Percentiles rank a stretch among this genome's conserved stretches.
Evolutionary conservation across 1,140 invertebrate genomes (phyloP).

Genomic region (Dryas iulia): DNA sequence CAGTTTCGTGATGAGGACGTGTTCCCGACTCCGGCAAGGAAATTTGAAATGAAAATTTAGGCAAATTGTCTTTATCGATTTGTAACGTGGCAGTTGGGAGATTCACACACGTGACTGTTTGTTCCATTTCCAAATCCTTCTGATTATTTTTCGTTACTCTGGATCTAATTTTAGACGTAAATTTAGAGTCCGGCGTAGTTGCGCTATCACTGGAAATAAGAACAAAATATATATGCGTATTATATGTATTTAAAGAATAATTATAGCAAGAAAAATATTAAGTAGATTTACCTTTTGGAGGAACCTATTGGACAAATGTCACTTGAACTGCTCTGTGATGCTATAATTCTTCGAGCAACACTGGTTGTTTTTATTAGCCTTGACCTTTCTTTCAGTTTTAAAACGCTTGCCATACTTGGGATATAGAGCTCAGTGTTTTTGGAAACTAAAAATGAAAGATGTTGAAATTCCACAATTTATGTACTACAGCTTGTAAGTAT

Average conservation of each 20-base stretch:
- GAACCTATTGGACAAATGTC: constrained; percentile 3
- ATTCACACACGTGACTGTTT: constrained; percentile 78
- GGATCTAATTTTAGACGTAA: constrained; percentile 74
- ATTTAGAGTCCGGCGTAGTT: constrained; percentile 32
- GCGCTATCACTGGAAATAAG: constrained; percentile 34
- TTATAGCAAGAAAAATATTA: background rate
- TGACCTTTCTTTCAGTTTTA: constrained; percentile 82
- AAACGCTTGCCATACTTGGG: constrained; percentile 64
- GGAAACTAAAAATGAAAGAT: constrained; percentile 48
- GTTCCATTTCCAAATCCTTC: constrained; percentile 47
- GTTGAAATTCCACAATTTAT: too few species aligned
- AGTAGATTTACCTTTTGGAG: background rate
- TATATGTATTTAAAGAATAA: background rate
- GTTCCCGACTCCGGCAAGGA: constrained; percentile 17
- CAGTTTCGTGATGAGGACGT: background rate
- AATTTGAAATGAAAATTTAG: constrained; percentile 49
- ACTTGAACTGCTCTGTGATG: constrained; percentile 69
- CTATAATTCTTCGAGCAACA: constrained; percentile 83
- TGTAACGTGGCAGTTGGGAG: constrained; percentile 82
- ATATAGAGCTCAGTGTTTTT: constrained; percentile 59
- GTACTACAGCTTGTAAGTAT: too few species aligned
- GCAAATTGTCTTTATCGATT: constrained; percentile 79
- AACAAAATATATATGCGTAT: background rate
- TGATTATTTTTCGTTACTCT: constrained; percentile 57
- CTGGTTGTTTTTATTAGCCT: constrained; percentile 83